Evolutionary conservation across 1,140 invertebrate species (phyloP).

Genomic region (Geopemphigus sp.): DNA sequence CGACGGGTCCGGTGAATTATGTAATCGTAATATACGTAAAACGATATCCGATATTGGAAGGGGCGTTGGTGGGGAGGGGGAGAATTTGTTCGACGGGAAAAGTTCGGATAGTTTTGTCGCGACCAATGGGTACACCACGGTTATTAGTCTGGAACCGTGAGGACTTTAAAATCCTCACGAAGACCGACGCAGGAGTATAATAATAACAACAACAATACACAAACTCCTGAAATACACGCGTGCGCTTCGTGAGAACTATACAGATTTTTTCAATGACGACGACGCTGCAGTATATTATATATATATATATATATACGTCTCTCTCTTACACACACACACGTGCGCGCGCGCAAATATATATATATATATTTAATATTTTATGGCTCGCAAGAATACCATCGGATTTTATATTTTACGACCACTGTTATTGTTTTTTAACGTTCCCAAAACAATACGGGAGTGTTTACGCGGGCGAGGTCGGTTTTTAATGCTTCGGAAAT

Average conservation of each 20-base stretch:
- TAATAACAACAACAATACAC: no score
- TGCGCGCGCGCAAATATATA: background rate
- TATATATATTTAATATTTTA: slow-evolving; percentile 8
- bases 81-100: no score
- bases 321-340: background rate
- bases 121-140: no score
- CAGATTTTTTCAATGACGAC: background rate
- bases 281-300: background rate
- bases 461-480: slow-evolving; percentile 26
- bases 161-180: background rate
- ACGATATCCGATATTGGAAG: no score
- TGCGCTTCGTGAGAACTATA: background rate
- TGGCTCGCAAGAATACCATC: slow-evolving; percentile 6
- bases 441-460: slow-evolving; percentile 41
- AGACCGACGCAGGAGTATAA: background rate
- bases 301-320: background rate
- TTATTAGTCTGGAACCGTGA: no score
- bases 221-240: no score
- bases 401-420: slow-evolving; percentile 40
- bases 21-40: no score
- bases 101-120: no score
- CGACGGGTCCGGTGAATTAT: no score
- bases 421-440: slow-evolving; percentile 47
- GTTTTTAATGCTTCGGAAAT: slow-evolving; percentile 48
- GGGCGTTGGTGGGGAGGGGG: no score